Percentiles rank a stretch among this genome's conserved stretches.
These are phyloP conservation scores for Dugesia japonica DNA, from an alignment of 2,888 invertebrate species.

Conservation along the genomic window DNA sequence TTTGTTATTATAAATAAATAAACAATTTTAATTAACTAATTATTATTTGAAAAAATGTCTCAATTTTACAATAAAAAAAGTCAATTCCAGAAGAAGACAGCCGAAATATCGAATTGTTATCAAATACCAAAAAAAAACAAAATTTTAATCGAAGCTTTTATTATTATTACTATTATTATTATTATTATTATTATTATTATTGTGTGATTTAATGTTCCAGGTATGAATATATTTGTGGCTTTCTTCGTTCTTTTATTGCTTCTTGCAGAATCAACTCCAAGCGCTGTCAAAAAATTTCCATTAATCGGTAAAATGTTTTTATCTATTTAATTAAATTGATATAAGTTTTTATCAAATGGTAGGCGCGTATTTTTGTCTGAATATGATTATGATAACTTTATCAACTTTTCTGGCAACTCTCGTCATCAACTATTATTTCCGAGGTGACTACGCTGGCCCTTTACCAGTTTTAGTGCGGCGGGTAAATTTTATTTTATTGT, in stretches of 20 bases:
- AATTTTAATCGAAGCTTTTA: too few relatives aligned
- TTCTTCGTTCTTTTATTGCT: slow-evolving; percentile 46
- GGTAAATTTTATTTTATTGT: slow-evolving; percentile 6
- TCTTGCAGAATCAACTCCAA: slow-evolving; percentile 46
- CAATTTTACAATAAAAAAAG: too few relatives aligned
- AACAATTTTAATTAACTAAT: too few relatives aligned
- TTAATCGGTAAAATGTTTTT: slow-evolving; percentile 35
- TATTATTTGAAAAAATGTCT: too few relatives aligned
- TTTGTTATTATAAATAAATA: too few relatives aligned
- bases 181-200: too few relatives aligned
- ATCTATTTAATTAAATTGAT: not conserved
- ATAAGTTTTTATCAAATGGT: slow-evolving; percentile 26
- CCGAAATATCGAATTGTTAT: too few relatives aligned
- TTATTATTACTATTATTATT: too few relatives aligned
- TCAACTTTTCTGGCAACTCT: slow-evolving; percentile 35
- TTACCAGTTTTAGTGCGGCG: slow-evolving; percentile 15
- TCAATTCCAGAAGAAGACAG: too few relatives aligned
- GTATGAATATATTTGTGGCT: slow-evolving; percentile 47
- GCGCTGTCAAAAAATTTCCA: slow-evolving; percentile 38
- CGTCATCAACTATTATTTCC: slow-evolving; percentile 35
- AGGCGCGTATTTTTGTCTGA: slow-evolving; percentile 35
- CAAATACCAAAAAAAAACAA: too few relatives aligned
- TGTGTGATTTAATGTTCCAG: not conserved
- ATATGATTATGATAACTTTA: slow-evolving; percentile 35
- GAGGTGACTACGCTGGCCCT: slow-evolving; percentile 31